phyloP scores from a whole-genome alignment of 2,888 invertebrate species.

The Tuta absoluta region DNA sequence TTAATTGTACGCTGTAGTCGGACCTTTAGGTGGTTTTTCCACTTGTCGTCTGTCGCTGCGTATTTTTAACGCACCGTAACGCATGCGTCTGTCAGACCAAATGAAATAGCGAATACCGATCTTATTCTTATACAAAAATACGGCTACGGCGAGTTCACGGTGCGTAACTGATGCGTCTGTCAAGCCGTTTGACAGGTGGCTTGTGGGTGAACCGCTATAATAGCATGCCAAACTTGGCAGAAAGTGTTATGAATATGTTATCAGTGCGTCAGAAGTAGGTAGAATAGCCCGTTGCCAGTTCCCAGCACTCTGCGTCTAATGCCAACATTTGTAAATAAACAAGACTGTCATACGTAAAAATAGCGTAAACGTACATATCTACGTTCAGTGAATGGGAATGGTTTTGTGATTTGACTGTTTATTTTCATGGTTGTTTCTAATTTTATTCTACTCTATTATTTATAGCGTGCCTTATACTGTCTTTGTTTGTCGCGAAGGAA shows the following conservation, averaged over 20 bases:
- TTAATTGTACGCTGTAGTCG: too few relatives aligned
- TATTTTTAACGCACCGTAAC: too few relatives aligned
- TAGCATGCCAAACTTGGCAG: slow-evolving; percentile 3
- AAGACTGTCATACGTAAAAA: slow-evolving; percentile 11
- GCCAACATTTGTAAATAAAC: slow-evolving; percentile 8
- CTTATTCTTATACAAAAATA: too few relatives aligned
- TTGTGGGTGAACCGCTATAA: neutral
- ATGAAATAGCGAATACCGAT: too few relatives aligned
- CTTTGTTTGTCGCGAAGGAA: too few relatives aligned
- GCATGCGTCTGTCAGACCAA: too few relatives aligned
- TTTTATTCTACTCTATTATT: neutral
- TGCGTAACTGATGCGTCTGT: too few relatives aligned
- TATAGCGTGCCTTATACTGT: too few relatives aligned
- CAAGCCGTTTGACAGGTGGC: too few relatives aligned
- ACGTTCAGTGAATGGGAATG: neutral
- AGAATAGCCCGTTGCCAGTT: neutral
- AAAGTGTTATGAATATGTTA: neutral
- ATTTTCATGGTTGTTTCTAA: neutral
- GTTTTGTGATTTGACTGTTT: neutral
- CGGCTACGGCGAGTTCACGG: too few relatives aligned
- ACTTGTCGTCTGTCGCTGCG: too few relatives aligned
- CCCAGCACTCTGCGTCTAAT: neutral
- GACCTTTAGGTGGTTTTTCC: too few relatives aligned
- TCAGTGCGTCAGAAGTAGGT: slow-evolving; percentile 2
- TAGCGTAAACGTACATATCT: neutral